Conservation (phyloP, 2,113 vertebrate genomes). For the Malurus alboscapulatus region DNA sequence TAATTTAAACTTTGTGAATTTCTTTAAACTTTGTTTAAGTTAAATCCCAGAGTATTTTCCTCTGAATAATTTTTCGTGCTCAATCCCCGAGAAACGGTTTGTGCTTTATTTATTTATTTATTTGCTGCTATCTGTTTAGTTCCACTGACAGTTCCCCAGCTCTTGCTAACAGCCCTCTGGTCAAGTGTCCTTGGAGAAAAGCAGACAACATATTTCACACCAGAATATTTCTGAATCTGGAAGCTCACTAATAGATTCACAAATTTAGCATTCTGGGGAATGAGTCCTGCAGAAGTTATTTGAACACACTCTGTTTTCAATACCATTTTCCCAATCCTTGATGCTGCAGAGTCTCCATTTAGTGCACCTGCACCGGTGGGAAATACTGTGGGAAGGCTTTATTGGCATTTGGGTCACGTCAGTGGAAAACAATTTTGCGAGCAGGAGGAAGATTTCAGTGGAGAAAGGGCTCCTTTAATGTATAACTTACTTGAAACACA, state of each 20-base stretch:
- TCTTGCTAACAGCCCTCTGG: conserved; percentile 26
- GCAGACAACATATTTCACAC: neutral
- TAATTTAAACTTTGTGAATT: conserved; percentile 54
- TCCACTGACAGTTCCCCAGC: conserved; percentile 19
- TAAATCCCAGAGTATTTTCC: conserved; percentile 18
- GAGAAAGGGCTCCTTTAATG: neutral
- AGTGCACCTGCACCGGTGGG: neutral
- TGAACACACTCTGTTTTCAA: conserved; percentile 3
- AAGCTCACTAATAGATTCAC: neutral
- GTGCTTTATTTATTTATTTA: conserved; percentile 43
- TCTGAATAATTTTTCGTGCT: conserved; percentile 26
- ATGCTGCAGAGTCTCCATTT: neutral
- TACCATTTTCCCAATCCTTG: neutral
- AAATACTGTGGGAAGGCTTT: neutral
- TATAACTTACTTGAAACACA: neutral
- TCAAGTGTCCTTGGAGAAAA: conserved; percentile 45
- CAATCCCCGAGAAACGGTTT: neutral
- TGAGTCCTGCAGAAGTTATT: neutral
- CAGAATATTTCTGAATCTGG: conserved; percentile 31
- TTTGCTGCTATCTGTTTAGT: neutral
- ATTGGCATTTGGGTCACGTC: neutral
- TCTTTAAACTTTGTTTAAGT: conserved; percentile 58
- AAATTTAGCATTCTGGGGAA: conserved; percentile 24
- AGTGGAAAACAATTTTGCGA: neutral
- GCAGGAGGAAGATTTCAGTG: neutral